phyloP scores from a whole-genome alignment of 2,888 invertebrate species.

The Clitarchus hookeri region DNA sequence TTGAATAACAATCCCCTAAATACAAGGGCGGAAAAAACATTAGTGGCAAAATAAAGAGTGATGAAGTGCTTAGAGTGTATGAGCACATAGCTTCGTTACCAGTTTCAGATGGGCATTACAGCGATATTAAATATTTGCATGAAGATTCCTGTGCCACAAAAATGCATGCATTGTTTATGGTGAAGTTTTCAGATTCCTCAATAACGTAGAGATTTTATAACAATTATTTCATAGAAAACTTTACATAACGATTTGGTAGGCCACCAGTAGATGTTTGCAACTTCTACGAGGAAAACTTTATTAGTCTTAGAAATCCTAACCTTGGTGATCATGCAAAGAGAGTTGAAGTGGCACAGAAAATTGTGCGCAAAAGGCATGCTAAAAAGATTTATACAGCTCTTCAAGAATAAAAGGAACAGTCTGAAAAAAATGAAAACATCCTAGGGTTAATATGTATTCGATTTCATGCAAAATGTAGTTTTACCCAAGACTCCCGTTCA shows the following conservation, averaged over 20 bases:
- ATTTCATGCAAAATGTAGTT: not conserved
- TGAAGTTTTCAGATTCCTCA: too few relatives aligned
- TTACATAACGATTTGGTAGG: too few relatives aligned
- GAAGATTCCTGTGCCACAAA: too few relatives aligned
- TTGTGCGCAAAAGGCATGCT: not conserved
- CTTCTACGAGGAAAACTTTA: not conserved
- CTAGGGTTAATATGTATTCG: not conserved
- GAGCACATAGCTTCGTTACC: too few relatives aligned
- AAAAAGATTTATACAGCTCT: not conserved
- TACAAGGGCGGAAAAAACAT: not conserved
- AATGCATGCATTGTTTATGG: too few relatives aligned
- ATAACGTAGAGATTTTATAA: too few relatives aligned
- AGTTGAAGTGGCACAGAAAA: not conserved
- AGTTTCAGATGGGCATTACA: too few relatives aligned
- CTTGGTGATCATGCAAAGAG: not conserved
- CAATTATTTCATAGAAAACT: too few relatives aligned
- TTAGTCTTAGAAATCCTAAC: not conserved
- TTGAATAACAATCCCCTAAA: not conserved
- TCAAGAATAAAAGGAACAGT: not conserved
- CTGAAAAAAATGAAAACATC: not conserved
- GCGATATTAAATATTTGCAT: too few relatives aligned
- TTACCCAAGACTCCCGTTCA: not conserved
- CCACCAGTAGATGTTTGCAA: not conserved
- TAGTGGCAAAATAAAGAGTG: slow-evolving; percentile 15
- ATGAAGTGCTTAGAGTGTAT: slow-evolving; percentile 1